These are phyloP conservation scores for Macrobrachium rosenbergii DNA, from an alignment of 1,140 invertebrate species.

Conservation along the genomic window DNA sequence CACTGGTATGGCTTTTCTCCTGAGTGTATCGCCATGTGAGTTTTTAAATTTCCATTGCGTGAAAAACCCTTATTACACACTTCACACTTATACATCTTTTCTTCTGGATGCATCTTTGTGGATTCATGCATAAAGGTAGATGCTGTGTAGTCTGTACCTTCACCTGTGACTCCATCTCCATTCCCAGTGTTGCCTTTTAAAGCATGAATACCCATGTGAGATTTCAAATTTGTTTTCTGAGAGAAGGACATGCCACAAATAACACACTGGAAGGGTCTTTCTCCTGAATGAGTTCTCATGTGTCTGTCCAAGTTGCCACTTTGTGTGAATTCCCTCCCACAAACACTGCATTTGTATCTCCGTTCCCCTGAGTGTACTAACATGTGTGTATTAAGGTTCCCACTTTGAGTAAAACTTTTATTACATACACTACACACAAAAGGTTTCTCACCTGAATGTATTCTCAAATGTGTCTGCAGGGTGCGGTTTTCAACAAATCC, in stretches of 20 bases:
- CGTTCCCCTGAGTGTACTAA: conserved; percentile 4
- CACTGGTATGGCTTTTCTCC: conserved; percentile 9
- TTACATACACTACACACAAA: neutral
- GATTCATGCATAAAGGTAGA: too few species aligned
- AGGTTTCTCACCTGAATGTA: neutral
- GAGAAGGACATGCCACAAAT: neutral
- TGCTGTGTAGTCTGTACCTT: too few species aligned
- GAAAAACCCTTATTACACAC: neutral
- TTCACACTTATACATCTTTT: neutral
- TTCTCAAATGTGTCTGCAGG: neutral
- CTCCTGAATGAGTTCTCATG: conserved; percentile 1
- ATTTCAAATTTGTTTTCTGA: too few species aligned
- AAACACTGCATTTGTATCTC: neutral
- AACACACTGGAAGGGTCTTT: neutral
- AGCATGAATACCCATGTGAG: neutral
- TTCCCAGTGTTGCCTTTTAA: too few species aligned
- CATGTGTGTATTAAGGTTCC: neutral
- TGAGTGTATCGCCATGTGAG: neutral
- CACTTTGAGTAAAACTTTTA: neutral
- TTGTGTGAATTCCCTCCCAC: neutral
- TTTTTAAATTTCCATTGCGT: neutral
- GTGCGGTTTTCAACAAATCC: neutral
- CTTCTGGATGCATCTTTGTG: too few species aligned
- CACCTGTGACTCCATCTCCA: too few species aligned
- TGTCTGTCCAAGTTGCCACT: neutral